A percentile compares a stretch with the other conserved stretches of the same genome.
Conservation (phyloP, 92 coral and sea anemone species). For the Actinernus sp. region DNA sequence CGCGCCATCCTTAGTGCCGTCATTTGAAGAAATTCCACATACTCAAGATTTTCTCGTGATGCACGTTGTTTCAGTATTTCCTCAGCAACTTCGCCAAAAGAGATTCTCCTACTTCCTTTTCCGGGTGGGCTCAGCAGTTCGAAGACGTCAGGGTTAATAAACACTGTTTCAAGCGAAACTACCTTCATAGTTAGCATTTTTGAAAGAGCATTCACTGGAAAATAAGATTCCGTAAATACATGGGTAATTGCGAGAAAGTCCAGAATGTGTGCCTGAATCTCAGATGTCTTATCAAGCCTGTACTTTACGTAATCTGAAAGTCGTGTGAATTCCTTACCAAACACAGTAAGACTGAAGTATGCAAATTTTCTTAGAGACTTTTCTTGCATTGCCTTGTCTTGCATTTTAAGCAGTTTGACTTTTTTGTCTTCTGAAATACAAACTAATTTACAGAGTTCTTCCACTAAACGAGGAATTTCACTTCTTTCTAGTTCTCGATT, state of each 20-base stretch:
- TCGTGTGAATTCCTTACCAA: slow-evolving; percentile 65
- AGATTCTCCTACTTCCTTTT: slow-evolving; percentile 64
- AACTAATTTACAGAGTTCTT: slow-evolving; percentile 43
- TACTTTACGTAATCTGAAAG: slow-evolving; percentile 48
- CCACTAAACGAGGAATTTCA: slow-evolving; percentile 56
- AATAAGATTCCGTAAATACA: slow-evolving; percentile 61
- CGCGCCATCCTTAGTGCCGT: slow-evolving; percentile 78
- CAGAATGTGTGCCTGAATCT: slow-evolving; percentile 57
- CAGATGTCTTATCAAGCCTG: slow-evolving; percentile 60
- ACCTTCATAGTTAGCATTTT: slow-evolving; percentile 27
- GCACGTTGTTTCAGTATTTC: slow-evolving; percentile 71
- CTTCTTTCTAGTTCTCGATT: slow-evolving; percentile 54
- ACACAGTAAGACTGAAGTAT: slow-evolving; percentile 70
- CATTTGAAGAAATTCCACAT: slow-evolving; percentile 41
- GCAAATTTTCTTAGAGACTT: slow-evolving; percentile 59
- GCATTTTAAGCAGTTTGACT: slow-evolving; percentile 21
- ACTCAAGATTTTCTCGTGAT: not conserved
- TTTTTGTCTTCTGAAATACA: slow-evolving; percentile 27
- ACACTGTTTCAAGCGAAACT: slow-evolving; percentile 64
- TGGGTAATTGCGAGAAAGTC: slow-evolving; percentile 73
- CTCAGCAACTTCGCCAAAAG: slow-evolving; percentile 86
- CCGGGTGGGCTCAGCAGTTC: slow-evolving; percentile 81
- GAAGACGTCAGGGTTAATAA: slow-evolving; percentile 57
- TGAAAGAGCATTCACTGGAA: slow-evolving; percentile 76
- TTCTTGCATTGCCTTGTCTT: slow-evolving; percentile 25